Evolutionary conservation across 2,888 invertebrate species (phyloP), one percentile per base, ranked within the genome.

Genomic region (Chrysodeixis includens): DNA sequence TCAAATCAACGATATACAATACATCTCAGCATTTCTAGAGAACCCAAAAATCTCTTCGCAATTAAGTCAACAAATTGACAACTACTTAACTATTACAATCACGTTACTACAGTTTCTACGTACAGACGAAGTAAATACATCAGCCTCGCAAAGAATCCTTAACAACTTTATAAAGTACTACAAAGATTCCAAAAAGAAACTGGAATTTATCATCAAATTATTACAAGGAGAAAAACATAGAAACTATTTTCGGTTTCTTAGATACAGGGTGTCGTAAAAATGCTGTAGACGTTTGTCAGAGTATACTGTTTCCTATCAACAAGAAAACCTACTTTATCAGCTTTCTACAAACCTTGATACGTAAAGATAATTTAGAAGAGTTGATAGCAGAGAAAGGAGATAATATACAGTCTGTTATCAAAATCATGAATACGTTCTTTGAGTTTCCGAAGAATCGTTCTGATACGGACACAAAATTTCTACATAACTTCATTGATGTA

Each of bases 341-440:
- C 66, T 93, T 90, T 69, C 81, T 94, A 1, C 90, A 91, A 76
- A 92, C 93, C 2, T 77, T 94, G 18, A 90, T 95, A 18, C 81
- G 90, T 18, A 93, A 92, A 78, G 92, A 93, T 26, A 93, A 89
- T 71, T 85, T 93, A 30, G 87, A 91, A 70, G 86, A 90, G 7
- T 72, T 95, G 8, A 89, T 93, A 0, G 84, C 89, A 1, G 92
- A 95, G 72, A 95, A 92, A 69, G 93, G 94, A 0, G 95, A 95
- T 51, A 93, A 92, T 46, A 92, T 95, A 59, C 92, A 93, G 74
- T 91, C 92, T 0, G 92, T 95, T 0, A 79, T 95, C 1, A 94
- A 93, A 88, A 90, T 94, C 7, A 92, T 95, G 92, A 88, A 86
- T 66, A 71, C 87, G 0, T 90, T 94, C 63, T 92, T 94, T 56